Evolutionary conservation across 2,797 vertebrate genomes (phyloP).

Genomic region (Centropyge bicolor): DNA sequence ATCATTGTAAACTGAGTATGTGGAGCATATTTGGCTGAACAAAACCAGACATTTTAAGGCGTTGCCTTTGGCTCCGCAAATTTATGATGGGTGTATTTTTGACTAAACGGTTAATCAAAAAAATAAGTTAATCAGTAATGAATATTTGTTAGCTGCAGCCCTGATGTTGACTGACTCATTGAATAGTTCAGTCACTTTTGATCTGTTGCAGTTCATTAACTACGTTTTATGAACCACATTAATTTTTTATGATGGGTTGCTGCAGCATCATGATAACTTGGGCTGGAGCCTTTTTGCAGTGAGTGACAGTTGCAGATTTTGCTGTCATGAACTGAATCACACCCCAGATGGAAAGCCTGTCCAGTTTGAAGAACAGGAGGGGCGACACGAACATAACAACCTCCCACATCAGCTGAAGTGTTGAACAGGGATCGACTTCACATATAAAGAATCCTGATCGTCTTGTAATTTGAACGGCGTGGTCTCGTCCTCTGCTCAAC

Average conservation of each 20-base stretch:
- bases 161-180: neutral
- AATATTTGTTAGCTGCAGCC: neutral
- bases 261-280: neutral
- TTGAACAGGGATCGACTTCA: neutral
- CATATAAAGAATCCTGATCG: neutral
- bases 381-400: constrained; percentile 26
- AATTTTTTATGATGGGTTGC: neutral
- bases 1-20: too few species aligned
- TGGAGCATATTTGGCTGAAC: too few species aligned
- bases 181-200: neutral
- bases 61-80: neutral
- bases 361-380: constrained; percentile 11
- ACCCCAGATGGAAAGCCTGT: constrained; percentile 43
- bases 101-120: neutral
- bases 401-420: constrained; percentile 19
- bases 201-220: neutral
- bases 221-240: neutral
- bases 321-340: constrained; percentile 20
- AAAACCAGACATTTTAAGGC: neutral
- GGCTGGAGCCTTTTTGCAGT: neutral
- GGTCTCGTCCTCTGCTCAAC: neutral
- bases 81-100: neutral
- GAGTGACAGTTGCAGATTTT: neutral
- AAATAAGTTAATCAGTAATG: too few species aligned
- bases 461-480: constrained; percentile 12